Percentiles rank a stretch among this genome's conserved stretches.
Conservation (phyloP, 2,888 invertebrate genomes). For the Caenorhabditis macrosperma region DNA sequence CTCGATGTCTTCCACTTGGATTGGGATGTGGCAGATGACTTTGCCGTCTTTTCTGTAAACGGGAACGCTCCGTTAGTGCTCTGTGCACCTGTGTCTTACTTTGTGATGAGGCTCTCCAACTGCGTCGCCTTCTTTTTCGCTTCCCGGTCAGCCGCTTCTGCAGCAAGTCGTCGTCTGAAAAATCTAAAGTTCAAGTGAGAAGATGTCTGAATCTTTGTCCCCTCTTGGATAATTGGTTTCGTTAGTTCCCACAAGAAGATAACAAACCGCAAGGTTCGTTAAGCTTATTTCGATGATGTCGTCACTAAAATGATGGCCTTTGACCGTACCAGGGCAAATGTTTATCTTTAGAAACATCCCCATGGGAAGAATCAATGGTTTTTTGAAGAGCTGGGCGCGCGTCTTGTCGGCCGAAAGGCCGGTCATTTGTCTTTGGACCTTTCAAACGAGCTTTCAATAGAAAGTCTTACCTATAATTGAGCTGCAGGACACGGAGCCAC, state of each 20-base stretch:
- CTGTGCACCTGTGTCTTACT: too few relatives aligned
- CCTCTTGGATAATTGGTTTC: slow-evolving; percentile 21
- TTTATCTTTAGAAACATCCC: slow-evolving; percentile 24
- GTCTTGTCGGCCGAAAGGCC: not conserved
- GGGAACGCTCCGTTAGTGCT: too few relatives aligned
- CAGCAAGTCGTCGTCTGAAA: slow-evolving; percentile 56
- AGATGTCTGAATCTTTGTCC: not conserved
- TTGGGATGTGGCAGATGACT: slow-evolving; percentile 61
- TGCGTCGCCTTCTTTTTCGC: slow-evolving; percentile 53
- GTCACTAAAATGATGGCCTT: slow-evolving; percentile 29
- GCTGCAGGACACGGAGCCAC: slow-evolving; percentile 56
- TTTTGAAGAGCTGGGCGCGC: slow-evolving; percentile 7
- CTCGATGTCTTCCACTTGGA: slow-evolving; percentile 59
- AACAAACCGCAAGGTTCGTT: slow-evolving; percentile 2
- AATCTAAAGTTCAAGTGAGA: slow-evolving; percentile 5
- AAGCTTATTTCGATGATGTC: slow-evolving; percentile 21
- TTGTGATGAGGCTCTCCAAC: slow-evolving; percentile 56
- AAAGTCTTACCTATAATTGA: slow-evolving; percentile 53
- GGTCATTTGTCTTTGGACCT: slow-evolving; percentile 4
- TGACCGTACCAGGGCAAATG: slow-evolving; percentile 11
- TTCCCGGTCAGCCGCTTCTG: slow-evolving; percentile 54
- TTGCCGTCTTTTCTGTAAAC: slow-evolving; percentile 56
- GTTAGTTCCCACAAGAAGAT: slow-evolving; percentile 4
- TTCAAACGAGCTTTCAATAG: not conserved
- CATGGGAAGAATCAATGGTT: slow-evolving; percentile 1